Conservation (phyloP, 2,888 invertebrate species). For the Eupithecia dodoneata region DNA sequence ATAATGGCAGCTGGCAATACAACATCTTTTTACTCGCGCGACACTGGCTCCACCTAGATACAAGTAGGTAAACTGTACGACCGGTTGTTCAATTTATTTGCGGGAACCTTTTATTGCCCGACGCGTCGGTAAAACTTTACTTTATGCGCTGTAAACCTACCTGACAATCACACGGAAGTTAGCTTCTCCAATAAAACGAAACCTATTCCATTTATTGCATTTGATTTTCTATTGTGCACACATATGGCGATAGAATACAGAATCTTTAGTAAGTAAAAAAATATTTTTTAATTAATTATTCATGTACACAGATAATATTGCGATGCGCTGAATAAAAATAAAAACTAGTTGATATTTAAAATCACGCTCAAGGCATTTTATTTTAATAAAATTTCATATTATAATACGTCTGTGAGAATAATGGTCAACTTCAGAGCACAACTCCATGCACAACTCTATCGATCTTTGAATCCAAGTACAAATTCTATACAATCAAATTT, state of each 20-base stretch:
- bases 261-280: not conserved
- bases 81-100: slow-evolving; percentile 1
- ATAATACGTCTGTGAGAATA: too few relatives aligned
- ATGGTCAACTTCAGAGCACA: too few relatives aligned
- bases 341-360: too few relatives aligned
- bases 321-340: too few relatives aligned
- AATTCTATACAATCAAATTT: not conserved
- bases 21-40: not conserved
- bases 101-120: not conserved
- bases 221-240: not conserved
- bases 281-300: too few relatives aligned
- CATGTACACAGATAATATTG: too few relatives aligned
- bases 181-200: not conserved
- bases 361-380: too few relatives aligned
- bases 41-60: not conserved
- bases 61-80: not conserved
- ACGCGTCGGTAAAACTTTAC: slow-evolving; percentile 1
- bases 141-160: slow-evolving; percentile 13
- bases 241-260: not conserved
- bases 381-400: too few relatives aligned
- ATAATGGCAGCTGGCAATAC: not conserved
- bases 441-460: too few relatives aligned
- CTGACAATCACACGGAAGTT: not conserved
- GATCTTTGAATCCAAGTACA: not conserved
- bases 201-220: not conserved